Conservation (phyloP, 2,888 invertebrate species). For the Mimas tiliae region DNA sequence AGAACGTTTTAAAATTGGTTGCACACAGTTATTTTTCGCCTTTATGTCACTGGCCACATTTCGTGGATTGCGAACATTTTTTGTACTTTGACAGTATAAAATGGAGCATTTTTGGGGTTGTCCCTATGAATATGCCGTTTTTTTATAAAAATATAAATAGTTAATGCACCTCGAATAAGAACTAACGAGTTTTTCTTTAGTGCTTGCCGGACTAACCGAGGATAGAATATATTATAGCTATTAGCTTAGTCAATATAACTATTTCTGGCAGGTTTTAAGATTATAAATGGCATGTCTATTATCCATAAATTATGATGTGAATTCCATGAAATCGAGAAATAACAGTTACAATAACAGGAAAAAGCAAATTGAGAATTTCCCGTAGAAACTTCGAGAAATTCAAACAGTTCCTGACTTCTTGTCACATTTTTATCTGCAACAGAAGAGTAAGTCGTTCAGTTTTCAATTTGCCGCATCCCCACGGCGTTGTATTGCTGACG, state of each 20-base stretch:
- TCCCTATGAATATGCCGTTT: neutral
- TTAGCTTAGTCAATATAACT: too few species aligned
- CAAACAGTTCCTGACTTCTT: neutral
- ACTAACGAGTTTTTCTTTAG: neutral
- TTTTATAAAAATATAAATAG: neutral
- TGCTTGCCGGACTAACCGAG: too few species aligned
- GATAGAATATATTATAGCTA: too few species aligned
- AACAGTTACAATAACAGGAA: neutral
- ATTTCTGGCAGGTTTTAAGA: too few species aligned
- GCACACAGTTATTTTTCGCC: conserved; percentile 21
- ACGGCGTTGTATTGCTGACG: conserved; percentile 35
- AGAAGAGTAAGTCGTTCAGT: conserved; percentile 10
- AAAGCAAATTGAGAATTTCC: too few species aligned
- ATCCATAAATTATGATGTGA: too few species aligned
- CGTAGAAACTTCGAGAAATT: too few species aligned
- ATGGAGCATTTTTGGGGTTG: conserved; percentile 7
- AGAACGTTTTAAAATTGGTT: conserved; percentile 21
- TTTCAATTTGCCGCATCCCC: conserved; percentile 36
- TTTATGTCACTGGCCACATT: conserved; percentile 15
- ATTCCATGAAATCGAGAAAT: too few species aligned
- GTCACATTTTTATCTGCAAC: neutral
- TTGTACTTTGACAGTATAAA: conserved; percentile 21
- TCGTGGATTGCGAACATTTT: conserved; percentile 20
- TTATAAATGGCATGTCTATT: too few species aligned
- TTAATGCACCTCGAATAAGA: neutral